Evolutionary conservation across 1,140 invertebrate genomes (phyloP).

Genomic region (Stratiolaelaps scimitus): DNA sequence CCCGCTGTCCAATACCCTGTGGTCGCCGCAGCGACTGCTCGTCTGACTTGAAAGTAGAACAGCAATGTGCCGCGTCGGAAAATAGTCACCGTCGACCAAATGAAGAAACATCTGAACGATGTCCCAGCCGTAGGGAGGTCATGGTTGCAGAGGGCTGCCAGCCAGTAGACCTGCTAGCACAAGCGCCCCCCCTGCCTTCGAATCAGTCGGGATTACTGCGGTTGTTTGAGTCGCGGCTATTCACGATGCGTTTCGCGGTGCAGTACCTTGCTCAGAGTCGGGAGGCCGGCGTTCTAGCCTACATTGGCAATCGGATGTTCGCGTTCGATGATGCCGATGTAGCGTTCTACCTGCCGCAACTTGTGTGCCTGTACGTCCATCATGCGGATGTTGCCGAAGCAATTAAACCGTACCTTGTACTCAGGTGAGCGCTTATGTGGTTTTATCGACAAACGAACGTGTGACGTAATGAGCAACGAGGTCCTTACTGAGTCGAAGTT

Average conservation of each 20-base stretch:
- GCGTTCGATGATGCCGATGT: conserved; percentile 80
- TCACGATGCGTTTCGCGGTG: conserved; percentile 94
- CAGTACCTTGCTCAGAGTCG: conserved; percentile 97
- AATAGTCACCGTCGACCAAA: not conserved
- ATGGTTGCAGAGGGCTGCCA: conserved; percentile 17
- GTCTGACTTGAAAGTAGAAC: conserved; percentile 34
- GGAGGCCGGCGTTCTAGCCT: conserved; percentile 88
- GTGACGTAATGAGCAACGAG: too few species aligned
- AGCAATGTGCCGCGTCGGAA: conserved; percentile 35
- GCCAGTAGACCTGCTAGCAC: conserved; percentile 34
- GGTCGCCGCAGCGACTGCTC: conserved; percentile 33
- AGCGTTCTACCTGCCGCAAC: conserved; percentile 93
- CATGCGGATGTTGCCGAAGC: conserved; percentile 90
- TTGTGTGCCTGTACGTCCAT: conserved; percentile 96
- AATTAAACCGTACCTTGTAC: conserved; percentile 82
- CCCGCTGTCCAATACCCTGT: conserved; percentile 36
- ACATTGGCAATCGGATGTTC: conserved; percentile 90
- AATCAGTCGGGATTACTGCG: conserved; percentile 57
- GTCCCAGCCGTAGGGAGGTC: not conserved
- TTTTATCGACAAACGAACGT: too few species aligned
- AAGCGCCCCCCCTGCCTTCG: conserved; percentile 33
- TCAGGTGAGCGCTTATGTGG: conserved; percentile 63
- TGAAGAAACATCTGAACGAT: conserved; percentile 5
- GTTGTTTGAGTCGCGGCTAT: conserved; percentile 89
- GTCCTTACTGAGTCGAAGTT: too few species aligned